A percentile compares a stretch with the other conserved stretches of the same genome.
Conservation (phyloP, 1,140 invertebrate species). For the Lasioglossum baleicum region DNA sequence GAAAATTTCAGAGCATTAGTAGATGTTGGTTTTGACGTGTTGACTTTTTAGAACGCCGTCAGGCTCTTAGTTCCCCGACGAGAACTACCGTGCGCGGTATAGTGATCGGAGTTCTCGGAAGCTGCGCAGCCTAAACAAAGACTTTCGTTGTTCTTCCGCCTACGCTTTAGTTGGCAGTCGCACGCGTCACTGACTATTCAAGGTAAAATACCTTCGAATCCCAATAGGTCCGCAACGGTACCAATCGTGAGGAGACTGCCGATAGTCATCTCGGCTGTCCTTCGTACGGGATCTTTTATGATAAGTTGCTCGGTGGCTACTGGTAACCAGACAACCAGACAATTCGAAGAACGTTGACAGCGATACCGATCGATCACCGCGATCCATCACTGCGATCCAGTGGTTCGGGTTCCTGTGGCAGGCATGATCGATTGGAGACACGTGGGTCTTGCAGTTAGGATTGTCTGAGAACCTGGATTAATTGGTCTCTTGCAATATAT, state of each 20-base stretch:
- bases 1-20: no score
- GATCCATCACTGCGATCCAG: not conserved
- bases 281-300: slow-evolving; percentile 27
- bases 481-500: no score
- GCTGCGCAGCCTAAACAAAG: slow-evolving; percentile 45
- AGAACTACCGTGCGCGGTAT: not conserved
- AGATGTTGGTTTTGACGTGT: no score
- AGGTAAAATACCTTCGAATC: slow-evolving; percentile 45
- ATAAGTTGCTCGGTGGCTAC: slow-evolving; percentile 3
- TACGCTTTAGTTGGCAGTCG: slow-evolving; percentile 6
- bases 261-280: slow-evolving; percentile 33
- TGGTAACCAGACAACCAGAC: not conserved
- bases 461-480: not conserved
- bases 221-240: slow-evolving; percentile 35
- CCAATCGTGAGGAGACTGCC: slow-evolving; percentile 24
- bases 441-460: no score
- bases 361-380: not conserved
- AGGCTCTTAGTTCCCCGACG: no score
- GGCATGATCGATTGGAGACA: not conserved
- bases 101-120: slow-evolving; percentile 56
- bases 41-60: no score
- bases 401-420: not conserved
- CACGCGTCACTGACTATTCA: slow-evolving; percentile 24
- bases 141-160: slow-evolving; percentile 38
- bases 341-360: not conserved